Evolutionary conservation across 2,888 invertebrate genomes (phyloP), one percentile per base, ranked within the genome.

Genomic region (Alloscopus bannaensis): DNA sequence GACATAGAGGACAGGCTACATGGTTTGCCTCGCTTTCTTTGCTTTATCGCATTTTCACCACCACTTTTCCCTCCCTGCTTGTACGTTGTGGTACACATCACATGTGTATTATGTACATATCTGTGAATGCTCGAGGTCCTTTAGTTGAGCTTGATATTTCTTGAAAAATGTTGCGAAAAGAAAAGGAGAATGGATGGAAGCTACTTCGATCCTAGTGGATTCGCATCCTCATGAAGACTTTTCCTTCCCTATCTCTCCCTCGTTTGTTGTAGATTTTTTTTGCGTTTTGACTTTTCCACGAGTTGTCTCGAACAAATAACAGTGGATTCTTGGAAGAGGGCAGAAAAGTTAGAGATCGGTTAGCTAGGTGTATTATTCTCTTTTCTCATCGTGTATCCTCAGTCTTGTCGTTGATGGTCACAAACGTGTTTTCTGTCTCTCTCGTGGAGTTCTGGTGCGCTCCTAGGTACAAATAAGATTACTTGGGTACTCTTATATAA

Each of bases 1-100:
- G 81, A 81, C 59, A 52, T 77, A 81, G 52, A 62, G 66, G 52
- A 50, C 60, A 62, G 13, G 45, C n/a, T 52, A 29, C 59, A 59
- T 18, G 59, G 59, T 29, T 36, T 36, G 20, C 31, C 59, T 59
- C 59, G 11, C 31, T 60, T 60, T 29, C 47, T 24, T 62, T 3
- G 13, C 31, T 18, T 22, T 45, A 16, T 8, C 36, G 36, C 45
- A 28, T 29, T 47, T n/a, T 26, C 65, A 29, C 57, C 24, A 45
- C 42, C 8, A n/a, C 24, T 24, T 57, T 57, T 57, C 57, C 18
- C 59, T 26, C 59, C 24, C 31, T 31, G 29, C 11, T 3, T 8
- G 18, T 29, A 26, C 18, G 20, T 4, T 16, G n/a, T n/a, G 8
- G 18, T 29, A 29, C 31, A 59, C 31, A 26, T 4, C 28, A 24